These are phyloP conservation scores for Emydocephalus ijimae DNA, from an alignment of 2,113 vertebrate species.

Conservation along the genomic window DNA sequence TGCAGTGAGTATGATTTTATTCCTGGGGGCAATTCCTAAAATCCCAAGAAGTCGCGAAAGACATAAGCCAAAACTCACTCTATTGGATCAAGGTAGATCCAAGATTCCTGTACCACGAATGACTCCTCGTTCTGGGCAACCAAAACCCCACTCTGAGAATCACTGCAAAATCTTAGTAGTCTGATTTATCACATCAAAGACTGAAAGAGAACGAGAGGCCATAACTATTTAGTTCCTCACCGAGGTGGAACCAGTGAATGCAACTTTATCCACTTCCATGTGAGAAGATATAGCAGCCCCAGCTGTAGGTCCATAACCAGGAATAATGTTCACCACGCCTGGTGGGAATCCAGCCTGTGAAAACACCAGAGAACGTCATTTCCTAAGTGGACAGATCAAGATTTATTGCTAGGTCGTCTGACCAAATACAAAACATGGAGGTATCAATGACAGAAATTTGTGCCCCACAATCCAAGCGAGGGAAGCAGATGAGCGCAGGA, in stretches of 20 bases:
- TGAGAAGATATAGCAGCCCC: conserved; percentile 89
- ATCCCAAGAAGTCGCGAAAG: not conserved
- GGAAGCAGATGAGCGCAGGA: not conserved
- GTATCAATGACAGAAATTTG: not conserved
- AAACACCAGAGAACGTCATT: rapidly evolving
- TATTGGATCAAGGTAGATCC: not conserved
- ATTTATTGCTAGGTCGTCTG: not conserved
- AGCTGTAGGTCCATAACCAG: conserved; percentile 86
- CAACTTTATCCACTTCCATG: conserved; percentile 90
- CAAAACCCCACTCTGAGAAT: not conserved
- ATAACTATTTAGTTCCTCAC: conserved; percentile 59
- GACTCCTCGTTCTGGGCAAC: not conserved
- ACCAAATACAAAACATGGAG: not conserved
- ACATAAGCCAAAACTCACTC: not conserved
- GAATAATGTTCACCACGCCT: conserved; percentile 93
- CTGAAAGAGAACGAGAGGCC: not conserved
- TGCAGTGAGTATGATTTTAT: not conserved
- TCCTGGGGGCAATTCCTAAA: not conserved
- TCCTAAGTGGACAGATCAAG: not conserved
- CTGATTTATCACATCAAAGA: not conserved
- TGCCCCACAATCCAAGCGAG: not conserved
- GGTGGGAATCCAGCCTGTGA: conserved; percentile 92
- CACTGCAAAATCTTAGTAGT: not conserved
- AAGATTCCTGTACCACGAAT: not conserved
- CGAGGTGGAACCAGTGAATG: conserved; percentile 96